These are phyloP conservation scores for Ceryle rudis DNA, from an alignment of 2,797 vertebrate genomes.

Conservation along the genomic window DNA sequence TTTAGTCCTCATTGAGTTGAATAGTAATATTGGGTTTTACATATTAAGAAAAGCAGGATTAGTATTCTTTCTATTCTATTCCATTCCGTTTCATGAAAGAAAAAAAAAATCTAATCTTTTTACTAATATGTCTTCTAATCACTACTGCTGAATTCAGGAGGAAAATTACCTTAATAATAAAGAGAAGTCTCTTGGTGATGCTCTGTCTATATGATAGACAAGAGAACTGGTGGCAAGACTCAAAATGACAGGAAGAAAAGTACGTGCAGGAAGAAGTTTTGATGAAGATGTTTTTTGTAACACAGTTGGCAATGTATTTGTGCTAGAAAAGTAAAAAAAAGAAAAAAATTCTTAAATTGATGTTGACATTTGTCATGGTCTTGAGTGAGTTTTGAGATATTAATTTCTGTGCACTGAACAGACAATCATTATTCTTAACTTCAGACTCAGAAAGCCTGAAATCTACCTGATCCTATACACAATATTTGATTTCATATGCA, in stretches of 20 bases:
- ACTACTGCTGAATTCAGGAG: background rate
- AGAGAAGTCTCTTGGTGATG: background rate
- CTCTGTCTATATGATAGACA: background rate
- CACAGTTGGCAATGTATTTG: fast-evolving
- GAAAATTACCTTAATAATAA: background rate
- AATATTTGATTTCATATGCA: background rate
- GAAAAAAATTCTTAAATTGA: background rate
- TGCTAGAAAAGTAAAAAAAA: background rate
- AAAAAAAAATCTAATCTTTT: background rate
- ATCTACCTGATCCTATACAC: background rate
- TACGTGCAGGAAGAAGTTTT: background rate
- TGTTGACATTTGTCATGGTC: background rate
- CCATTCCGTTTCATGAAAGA: background rate
- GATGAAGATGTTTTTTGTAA: background rate
- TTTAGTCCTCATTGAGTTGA: background rate
- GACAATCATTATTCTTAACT: background rate
- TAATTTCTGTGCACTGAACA: background rate
- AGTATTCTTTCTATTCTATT: background rate
- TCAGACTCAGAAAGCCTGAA: background rate
- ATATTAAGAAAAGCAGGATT: background rate
- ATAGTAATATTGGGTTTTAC: background rate
- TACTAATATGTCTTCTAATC: background rate
- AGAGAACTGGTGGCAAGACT: background rate
- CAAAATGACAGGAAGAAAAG: background rate
- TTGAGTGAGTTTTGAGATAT: background rate